Evolutionary conservation across 2,888 invertebrate genomes (phyloP).

Genomic region (Darwinula stevensoni): DNA sequence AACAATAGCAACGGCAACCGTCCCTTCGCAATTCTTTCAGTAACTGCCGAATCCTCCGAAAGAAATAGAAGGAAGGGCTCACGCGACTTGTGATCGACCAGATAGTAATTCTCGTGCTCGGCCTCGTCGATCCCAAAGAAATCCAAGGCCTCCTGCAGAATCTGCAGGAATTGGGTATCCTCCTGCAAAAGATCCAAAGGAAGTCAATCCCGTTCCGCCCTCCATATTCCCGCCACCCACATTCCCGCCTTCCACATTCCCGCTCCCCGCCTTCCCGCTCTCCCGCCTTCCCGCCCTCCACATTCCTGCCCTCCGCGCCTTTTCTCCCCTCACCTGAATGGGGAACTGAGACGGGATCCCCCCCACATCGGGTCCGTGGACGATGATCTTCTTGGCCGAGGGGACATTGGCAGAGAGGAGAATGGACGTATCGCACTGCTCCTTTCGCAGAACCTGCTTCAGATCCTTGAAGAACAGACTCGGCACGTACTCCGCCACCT

Average conservation of each 20-base stretch:
- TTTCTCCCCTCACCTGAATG: conserved; percentile 30
- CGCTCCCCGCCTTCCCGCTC: too few relatives aligned
- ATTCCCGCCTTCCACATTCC: too few relatives aligned
- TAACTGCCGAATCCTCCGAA: too few relatives aligned
- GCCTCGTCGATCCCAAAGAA: conserved; percentile 87
- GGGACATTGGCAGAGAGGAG: conserved; percentile 94
- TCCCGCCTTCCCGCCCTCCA: too few relatives aligned
- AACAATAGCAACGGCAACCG: too few relatives aligned
- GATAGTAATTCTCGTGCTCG: conserved; percentile 59
- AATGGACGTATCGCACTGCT: conserved; percentile 95
- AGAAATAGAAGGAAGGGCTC: too few relatives aligned
- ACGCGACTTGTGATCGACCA: conserved; percentile 98
- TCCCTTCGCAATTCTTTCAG: too few relatives aligned
- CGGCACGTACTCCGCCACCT: conserved; percentile 91
- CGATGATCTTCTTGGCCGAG: conserved; percentile 92
- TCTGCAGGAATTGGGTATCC: conserved; percentile 81
- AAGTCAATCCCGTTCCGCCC: too few relatives aligned
- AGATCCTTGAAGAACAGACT: conserved; percentile 98
- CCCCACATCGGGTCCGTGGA: conserved; percentile 74
- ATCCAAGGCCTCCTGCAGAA: conserved; percentile 77
- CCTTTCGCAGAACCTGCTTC: conserved; percentile 90
- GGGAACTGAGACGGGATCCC: conserved; percentile 96
- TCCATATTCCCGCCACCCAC: too few relatives aligned
- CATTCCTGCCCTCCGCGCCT: too few relatives aligned
- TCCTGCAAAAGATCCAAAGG: conserved; percentile 20